Conservation (phyloP, 2,797 vertebrate species). For the Alcedo atthis region DNA sequence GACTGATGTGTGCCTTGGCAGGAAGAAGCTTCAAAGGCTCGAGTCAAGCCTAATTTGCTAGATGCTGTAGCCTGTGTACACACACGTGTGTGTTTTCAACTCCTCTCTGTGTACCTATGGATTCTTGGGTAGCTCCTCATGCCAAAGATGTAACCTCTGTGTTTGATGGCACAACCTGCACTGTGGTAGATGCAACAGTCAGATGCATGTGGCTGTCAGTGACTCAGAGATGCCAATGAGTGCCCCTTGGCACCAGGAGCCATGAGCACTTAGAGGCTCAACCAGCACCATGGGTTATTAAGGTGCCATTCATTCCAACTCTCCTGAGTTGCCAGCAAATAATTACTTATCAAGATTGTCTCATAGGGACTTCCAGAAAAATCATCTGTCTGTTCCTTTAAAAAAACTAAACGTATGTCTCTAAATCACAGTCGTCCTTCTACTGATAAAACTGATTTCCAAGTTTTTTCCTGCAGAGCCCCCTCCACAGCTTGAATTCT, state of each 20-base stretch:
- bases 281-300: not conserved
- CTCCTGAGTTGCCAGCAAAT: not conserved
- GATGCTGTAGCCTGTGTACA: rapidly evolving
- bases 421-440: not conserved
- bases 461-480: not conserved
- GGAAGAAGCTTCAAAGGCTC: not conserved
- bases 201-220: rapidly evolving
- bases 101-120: rapidly evolving
- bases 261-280: not conserved
- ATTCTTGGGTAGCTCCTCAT: no score
- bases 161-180: not conserved
- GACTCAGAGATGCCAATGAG: not conserved
- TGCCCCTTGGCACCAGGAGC: not conserved
- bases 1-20: rapidly evolving
- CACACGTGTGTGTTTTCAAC: rapidly evolving
- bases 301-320: not conserved
- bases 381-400: not conserved
- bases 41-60: not conserved
- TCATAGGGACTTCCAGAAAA: not conserved
- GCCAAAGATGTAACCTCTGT: not conserved
- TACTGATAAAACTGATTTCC: not conserved
- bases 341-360: not conserved
- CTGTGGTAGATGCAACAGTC: rapidly evolving
- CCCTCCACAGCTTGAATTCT: not conserved
- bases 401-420: not conserved